These are phyloP conservation scores for Drosophila atripex DNA, from an alignment of 2,888 invertebrate species.

Conservation along the genomic window DNA sequence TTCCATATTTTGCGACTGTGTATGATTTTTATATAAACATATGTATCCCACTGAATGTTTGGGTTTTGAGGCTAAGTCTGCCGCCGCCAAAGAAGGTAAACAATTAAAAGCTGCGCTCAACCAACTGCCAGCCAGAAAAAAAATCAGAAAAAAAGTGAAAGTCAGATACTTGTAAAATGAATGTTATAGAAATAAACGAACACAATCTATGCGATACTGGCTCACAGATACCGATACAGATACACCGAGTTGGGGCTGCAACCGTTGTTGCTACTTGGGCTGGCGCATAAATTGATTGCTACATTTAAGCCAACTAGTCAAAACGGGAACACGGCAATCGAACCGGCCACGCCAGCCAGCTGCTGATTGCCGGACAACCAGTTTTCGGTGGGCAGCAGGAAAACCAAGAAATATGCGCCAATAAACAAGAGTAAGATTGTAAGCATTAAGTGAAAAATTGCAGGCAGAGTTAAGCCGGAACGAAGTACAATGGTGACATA, in stretches of 20 bases:
- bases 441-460: conserved; percentile 43
- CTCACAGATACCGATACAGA: conserved; percentile 31
- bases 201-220: conserved; percentile 41
- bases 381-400: conserved; percentile 56
- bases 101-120: conserved; percentile 43
- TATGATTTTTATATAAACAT: conserved; percentile 3
- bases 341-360: conserved; percentile 61
- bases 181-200: conserved; percentile 48
- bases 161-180: conserved; percentile 61
- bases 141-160: conserved; percentile 59
- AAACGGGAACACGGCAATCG: conserved; percentile 68
- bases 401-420: conserved; percentile 61
- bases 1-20: neutral
- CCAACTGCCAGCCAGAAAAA: conserved; percentile 27
- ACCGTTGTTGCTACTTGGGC: conserved; percentile 47
- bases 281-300: conserved; percentile 63
- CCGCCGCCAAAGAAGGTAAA: conserved; percentile 43
- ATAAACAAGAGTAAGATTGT: conserved; percentile 35
- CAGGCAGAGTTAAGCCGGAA: conserved; percentile 43
- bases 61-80: conserved; percentile 19
- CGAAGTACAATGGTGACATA: conserved; percentile 44
- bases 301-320: conserved; percentile 62
- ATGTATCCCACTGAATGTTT: conserved; percentile 17
- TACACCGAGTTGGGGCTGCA: conserved; percentile 43
- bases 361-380: conserved; percentile 42